A percentile compares a stretch with the other conserved stretches of the same genome.
Evolutionary conservation across 53 echinoderm and acorn worm species (phyloP).

Genomic region (Apostichopus leukothele): DNA sequence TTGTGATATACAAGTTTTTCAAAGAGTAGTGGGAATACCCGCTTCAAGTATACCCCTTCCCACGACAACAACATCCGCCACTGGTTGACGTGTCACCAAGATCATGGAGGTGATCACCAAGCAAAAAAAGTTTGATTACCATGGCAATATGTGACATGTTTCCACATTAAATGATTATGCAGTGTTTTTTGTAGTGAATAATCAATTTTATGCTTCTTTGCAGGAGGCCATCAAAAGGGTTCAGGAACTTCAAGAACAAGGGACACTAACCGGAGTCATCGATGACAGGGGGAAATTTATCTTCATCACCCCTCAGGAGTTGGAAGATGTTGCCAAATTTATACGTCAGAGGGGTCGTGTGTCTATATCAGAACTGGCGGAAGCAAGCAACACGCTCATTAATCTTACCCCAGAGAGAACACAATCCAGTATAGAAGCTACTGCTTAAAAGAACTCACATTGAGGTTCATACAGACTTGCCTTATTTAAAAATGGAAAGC

Average conservation of each 20-base stretch:
- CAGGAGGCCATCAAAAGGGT: conserved; percentile 95
- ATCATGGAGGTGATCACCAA: too few relatives aligned
- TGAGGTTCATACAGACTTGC: not conserved
- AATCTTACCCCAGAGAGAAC: conserved; percentile 66
- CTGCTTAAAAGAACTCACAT: not conserved
- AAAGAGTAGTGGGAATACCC: too few relatives aligned
- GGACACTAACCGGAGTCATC: conserved; percentile 81
- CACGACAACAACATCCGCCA: too few relatives aligned
- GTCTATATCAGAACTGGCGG: conserved; percentile 91
- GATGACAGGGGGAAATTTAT: conserved; percentile 95
- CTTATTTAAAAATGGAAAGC: too few relatives aligned
- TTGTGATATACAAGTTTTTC: too few relatives aligned
- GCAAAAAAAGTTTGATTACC: too few relatives aligned
- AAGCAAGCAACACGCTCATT: conserved; percentile 89
- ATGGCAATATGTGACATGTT: not conserved
- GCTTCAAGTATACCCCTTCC: too few relatives aligned
- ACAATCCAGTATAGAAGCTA: not conserved
- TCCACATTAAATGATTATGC: not conserved
- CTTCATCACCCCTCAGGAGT: conserved; percentile 86
- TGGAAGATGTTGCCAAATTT: conserved; percentile 90
- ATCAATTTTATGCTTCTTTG: not conserved
- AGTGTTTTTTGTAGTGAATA: too few relatives aligned
- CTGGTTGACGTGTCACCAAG: too few relatives aligned
- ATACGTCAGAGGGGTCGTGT: conserved; percentile 91
- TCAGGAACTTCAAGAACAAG: conserved; percentile 89